Evolutionary conservation across 2,797 vertebrate species (phyloP).

Genomic region (Megaceryle alcyon): DNA sequence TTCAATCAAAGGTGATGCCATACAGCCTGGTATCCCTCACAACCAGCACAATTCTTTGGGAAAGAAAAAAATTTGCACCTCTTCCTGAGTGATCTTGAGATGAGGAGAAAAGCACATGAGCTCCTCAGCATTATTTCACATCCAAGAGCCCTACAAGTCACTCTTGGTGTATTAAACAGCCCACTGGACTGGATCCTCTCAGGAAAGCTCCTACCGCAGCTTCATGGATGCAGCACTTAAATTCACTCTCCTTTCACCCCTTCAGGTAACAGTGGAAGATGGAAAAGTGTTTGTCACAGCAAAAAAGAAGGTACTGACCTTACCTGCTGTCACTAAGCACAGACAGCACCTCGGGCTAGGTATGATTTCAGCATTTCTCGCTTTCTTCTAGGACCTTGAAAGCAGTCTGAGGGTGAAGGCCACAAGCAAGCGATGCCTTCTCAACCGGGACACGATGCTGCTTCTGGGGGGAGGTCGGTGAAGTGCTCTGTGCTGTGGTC

Average conservation of each 20-base stretch:
- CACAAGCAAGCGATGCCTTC: neutral
- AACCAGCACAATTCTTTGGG: neutral
- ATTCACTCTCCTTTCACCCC: neutral
- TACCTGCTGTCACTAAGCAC: neutral
- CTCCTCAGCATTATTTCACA: neutral
- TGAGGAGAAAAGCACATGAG: neutral
- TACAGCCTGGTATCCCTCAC: neutral
- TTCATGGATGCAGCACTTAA: neutral
- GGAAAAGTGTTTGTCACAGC: slow-evolving; percentile 84
- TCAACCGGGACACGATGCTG: neutral
- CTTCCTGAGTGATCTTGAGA: neutral
- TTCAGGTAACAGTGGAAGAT: slow-evolving; percentile 83
- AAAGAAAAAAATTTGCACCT: neutral
- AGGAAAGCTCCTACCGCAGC: neutral
- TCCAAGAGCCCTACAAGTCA: neutral
- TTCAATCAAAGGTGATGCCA: neutral
- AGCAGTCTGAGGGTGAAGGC: slow-evolving; percentile 37
- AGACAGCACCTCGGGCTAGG: neutral
- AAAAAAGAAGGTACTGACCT: slow-evolving; percentile 79
- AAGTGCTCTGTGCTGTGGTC: neutral
- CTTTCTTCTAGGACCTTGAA: slow-evolving; percentile 52
- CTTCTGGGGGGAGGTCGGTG: slow-evolving; percentile 69
- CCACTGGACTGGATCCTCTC: neutral
- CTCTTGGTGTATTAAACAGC: no score
- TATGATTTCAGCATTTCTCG: neutral